Evolutionary conservation across 2,797 vertebrate genomes (phyloP).

Genomic region (Calcarius lapponicus): DNA sequence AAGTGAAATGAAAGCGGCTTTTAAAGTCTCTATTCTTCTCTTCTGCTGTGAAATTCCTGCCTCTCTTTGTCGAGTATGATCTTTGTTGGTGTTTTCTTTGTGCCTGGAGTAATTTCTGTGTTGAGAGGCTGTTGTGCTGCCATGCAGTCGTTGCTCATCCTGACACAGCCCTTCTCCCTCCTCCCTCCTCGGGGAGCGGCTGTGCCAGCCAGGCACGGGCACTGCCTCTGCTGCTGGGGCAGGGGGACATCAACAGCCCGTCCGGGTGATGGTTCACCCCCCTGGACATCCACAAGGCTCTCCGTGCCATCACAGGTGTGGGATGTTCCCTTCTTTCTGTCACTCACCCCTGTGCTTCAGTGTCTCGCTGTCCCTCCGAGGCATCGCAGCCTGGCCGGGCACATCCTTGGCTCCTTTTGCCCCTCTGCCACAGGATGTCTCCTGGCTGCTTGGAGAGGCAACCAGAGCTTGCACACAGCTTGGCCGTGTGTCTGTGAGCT

Average conservation of each 20-base stretch:
- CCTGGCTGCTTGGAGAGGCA: background rate
- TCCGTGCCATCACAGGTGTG: fast-evolving
- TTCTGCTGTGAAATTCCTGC: conserved; percentile 51
- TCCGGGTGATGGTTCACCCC: background rate
- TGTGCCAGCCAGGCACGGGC: fast-evolving
- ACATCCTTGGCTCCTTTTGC: background rate
- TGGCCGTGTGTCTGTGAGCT: background rate
- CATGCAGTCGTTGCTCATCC: background rate
- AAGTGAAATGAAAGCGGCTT: conserved; percentile 60
- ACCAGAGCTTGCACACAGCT: background rate
- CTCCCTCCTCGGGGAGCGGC: background rate
- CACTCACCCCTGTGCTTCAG: background rate
- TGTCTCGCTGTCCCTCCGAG: background rate
- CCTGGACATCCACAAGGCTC: fast-evolving
- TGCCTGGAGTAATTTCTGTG: conserved; percentile 58
- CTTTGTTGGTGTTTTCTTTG: conserved; percentile 70
- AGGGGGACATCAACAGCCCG: fast-evolving
- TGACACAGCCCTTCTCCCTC: background rate
- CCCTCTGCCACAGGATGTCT: background rate
- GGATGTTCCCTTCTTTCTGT: background rate
- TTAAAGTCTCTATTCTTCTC: conserved; percentile 50
- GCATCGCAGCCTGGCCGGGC: background rate
- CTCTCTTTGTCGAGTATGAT: conserved; percentile 42
- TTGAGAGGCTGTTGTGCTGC: conserved; percentile 28
- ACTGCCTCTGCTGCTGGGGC: background rate